A percentile compares a stretch with the other conserved stretches of the same genome.
These are phyloP conservation scores for Orientallactaga sibirica DNA, from an alignment of 2,797 vertebrate genomes.

Conservation along the genomic window DNA sequence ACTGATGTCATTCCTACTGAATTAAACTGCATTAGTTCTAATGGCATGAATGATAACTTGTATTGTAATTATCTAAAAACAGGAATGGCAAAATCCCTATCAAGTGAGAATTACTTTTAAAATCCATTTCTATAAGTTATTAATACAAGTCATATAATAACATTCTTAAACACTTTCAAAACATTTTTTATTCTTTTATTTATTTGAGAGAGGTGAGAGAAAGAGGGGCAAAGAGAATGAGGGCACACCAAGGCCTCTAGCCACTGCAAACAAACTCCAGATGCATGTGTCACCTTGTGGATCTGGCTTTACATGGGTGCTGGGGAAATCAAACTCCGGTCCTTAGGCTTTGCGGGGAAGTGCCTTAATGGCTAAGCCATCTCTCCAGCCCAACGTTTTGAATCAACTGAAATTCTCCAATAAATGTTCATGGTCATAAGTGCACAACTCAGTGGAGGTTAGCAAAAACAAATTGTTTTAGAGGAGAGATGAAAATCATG, in stretches of 20 bases:
- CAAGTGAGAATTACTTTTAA: conserved; percentile 35
- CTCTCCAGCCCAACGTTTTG: not conserved
- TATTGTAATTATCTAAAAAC: conserved; percentile 1
- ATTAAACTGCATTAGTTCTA: conserved; percentile 45
- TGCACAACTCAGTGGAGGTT: not conserved
- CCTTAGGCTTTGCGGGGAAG: no score
- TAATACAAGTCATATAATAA: not conserved
- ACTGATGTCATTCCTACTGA: not conserved
- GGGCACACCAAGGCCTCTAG: no score
- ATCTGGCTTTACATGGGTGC: no score
- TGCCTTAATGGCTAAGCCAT: no score
- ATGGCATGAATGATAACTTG: not conserved
- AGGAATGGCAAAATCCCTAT: conserved; percentile 19
- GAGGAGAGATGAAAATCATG: not conserved
- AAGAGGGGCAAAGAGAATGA: no score
- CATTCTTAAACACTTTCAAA: not conserved
- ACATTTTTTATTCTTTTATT: no score
- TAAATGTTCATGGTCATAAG: not conserved
- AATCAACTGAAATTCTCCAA: conserved; percentile 18
- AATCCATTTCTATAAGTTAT: conserved; percentile 7
- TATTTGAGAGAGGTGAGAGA: no score
- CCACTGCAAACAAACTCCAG: no score
- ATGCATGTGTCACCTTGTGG: no score
- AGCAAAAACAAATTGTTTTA: not conserved
- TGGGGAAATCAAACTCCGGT: no score